These are phyloP conservation scores for Dicycla oo DNA, from an alignment of 2,888 invertebrate genomes.

Conservation along the genomic window DNA sequence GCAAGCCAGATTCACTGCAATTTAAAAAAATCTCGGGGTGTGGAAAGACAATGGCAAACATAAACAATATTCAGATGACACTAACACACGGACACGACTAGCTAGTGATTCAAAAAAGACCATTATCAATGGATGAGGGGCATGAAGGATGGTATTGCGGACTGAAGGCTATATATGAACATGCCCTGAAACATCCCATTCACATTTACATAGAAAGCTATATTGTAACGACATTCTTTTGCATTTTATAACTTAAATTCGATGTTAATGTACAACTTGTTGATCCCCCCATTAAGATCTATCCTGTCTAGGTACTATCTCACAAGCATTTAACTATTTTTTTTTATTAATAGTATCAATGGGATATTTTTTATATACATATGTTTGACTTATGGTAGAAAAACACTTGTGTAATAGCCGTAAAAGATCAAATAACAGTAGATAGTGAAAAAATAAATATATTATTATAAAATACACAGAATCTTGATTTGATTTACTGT, in stretches of 20 bases:
- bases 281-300: background rate
- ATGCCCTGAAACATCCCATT: conserved; percentile 76
- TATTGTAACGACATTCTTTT: conserved; percentile 63
- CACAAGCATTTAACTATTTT: background rate
- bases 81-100: conserved; percentile 83
- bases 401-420: conserved; percentile 12
- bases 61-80: conserved; percentile 73
- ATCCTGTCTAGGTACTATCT: background rate
- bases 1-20: background rate
- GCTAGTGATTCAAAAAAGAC: conserved; percentile 86
- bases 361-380: too few species aligned
- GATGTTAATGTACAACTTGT: too few species aligned
- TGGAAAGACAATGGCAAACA: conserved; percentile 84
- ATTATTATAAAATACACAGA: background rate
- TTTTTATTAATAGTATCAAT: too few species aligned
- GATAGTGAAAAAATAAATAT: background rate
- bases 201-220: conserved; percentile 71
- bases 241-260: background rate
- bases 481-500: background rate
- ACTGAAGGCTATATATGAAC: conserved; percentile 68
- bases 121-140: conserved; percentile 76
- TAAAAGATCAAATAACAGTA: background rate
- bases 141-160: conserved; percentile 71
- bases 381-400: background rate
- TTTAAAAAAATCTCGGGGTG: conserved; percentile 41